phyloP scores from a whole-genome alignment of 1,140 invertebrate genomes.

The Lamellibrachia luymesi region DNA sequence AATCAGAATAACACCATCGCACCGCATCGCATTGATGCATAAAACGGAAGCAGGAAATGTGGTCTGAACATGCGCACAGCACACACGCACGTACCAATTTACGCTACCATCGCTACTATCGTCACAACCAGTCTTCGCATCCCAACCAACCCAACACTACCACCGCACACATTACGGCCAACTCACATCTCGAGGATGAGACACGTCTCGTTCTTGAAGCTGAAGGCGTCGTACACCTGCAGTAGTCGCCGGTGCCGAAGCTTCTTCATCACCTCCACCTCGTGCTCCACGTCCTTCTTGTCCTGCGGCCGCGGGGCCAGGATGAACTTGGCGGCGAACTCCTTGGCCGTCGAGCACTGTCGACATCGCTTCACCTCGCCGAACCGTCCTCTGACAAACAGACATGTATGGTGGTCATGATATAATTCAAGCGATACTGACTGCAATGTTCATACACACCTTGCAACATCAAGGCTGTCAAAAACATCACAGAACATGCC shows the following conservation, averaged over 20 bases:
- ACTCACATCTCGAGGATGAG: constrained; percentile 95
- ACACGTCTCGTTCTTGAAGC: constrained; percentile 87
- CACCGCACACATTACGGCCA: constrained; percentile 1
- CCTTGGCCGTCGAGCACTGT: constrained; percentile 76
- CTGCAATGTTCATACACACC: background rate
- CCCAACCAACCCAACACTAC: no score
- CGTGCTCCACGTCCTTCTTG: constrained; percentile 81
- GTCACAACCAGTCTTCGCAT: no score
- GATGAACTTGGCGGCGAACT: constrained; percentile 91
- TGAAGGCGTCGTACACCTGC: constrained; percentile 94
- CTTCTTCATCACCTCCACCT: constrained; percentile 93
- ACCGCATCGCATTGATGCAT: no score
- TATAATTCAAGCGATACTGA: background rate
- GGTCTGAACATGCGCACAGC: no score
- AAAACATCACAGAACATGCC: no score
- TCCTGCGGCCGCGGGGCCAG: constrained; percentile 81
- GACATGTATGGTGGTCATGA: background rate
- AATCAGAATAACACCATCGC: no score
- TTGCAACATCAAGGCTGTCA: background rate
- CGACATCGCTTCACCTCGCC: constrained; percentile 91
- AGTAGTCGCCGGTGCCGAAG: constrained; percentile 91
- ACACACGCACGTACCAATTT: no score
- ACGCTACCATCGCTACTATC: no score
- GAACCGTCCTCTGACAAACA: constrained; percentile 85
- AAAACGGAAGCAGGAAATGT: no score